Conservation (phyloP, 2,797 vertebrate genomes). For the Euthynnus affinis region DNA sequence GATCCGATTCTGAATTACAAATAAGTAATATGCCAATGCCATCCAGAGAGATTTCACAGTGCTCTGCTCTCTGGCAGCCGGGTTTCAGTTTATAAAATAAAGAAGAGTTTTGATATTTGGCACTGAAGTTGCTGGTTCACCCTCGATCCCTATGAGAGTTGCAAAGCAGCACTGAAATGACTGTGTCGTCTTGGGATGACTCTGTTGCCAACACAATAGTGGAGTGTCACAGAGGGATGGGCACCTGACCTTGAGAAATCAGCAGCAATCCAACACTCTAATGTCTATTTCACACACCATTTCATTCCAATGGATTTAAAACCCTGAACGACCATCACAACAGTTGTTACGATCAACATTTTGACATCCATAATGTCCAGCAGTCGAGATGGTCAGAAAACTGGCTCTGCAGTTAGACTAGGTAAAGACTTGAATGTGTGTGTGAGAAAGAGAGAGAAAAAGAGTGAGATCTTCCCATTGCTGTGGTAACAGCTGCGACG, state of each 20-base stretch:
- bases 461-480: conserved; percentile 53
- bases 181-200: conserved; percentile 39
- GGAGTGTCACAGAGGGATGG: conserved; percentile 69
- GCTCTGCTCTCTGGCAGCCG: conserved; percentile 20
- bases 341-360: conserved; percentile 80
- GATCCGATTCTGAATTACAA: conserved; percentile 24
- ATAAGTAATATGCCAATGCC: neutral
- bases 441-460: conserved; percentile 6
- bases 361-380: conserved; percentile 75
- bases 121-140: conserved; percentile 37
- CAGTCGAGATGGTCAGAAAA: conserved; percentile 56
- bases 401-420: conserved; percentile 33
- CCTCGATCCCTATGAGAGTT: conserved; percentile 26
- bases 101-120: conserved; percentile 37
- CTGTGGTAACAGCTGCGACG: conserved; percentile 78
- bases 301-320: conserved; percentile 86
- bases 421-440: conserved; percentile 20
- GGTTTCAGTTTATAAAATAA: conserved; percentile 42
- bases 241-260: conserved; percentile 87
- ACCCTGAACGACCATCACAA: conserved; percentile 77
- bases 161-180: conserved; percentile 48
- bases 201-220: conserved; percentile 60
- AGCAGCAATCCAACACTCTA: conserved; percentile 84
- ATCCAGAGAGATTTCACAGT: conserved; percentile 2
- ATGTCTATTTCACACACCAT: conserved; percentile 88